Conservation (phyloP, 2,797 vertebrate genomes). For the Distichodus sexfasciatus region DNA sequence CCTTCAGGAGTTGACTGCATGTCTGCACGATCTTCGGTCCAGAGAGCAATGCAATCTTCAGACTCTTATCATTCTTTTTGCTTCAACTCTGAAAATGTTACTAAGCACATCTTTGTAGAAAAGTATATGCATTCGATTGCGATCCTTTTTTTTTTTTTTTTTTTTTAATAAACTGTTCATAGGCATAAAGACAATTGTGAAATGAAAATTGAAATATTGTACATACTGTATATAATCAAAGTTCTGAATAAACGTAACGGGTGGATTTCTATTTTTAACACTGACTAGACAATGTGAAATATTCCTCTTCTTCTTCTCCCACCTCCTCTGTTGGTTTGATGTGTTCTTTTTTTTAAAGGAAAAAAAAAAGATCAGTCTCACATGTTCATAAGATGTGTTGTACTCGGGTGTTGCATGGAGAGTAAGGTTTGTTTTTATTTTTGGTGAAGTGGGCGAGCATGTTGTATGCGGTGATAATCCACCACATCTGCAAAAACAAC, state of each 20-base stretch:
- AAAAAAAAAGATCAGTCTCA: conserved; percentile 5
- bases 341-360: conserved; percentile 54
- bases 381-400: conserved; percentile 69
- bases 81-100: conserved; percentile 66
- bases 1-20: conserved; percentile 56
- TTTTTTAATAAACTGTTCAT: conserved; percentile 67
- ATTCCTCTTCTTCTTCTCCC: conserved; percentile 7
- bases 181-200: conserved; percentile 72
- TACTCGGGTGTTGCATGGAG: conserved; percentile 79
- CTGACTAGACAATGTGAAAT: conserved; percentile 84
- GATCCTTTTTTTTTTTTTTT: conserved; percentile 69
- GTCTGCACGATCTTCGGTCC: conserved; percentile 39
- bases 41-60: conserved; percentile 53
- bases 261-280: conserved; percentile 87
- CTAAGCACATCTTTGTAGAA: conserved; percentile 82
- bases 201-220: conserved; percentile 74
- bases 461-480: conserved; percentile 56
- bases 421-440: conserved; percentile 56
- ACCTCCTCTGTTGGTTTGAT: conserved; percentile 59
- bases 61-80: conserved; percentile 55
- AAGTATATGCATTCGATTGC: conserved; percentile 78
- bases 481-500: conserved; percentile 11
- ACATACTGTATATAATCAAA: conserved; percentile 80
- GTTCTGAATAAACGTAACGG: conserved; percentile 79
- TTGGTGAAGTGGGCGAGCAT: conserved; percentile 71